phyloP scores from a whole-genome alignment of 2,797 vertebrate genomes.

The Lutjanus argentimaculatus region DNA sequence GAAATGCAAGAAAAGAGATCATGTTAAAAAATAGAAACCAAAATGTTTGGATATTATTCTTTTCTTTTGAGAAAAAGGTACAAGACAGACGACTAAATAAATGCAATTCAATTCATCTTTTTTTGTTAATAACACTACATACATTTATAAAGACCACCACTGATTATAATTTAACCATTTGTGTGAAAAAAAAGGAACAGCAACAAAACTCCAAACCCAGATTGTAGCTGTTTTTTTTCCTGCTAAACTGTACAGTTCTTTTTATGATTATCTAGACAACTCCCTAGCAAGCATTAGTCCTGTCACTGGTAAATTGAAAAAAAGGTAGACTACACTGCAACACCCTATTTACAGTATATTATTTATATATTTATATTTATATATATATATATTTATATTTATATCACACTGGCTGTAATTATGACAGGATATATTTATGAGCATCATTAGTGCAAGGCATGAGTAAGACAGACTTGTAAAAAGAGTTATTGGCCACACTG shows the following conservation, averaged over 20 bases:
- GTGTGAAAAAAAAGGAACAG: constrained; percentile 84
- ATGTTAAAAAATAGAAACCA: constrained; percentile 88
- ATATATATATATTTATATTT: constrained; percentile 85
- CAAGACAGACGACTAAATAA: constrained; percentile 85
- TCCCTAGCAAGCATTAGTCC: constrained; percentile 94
- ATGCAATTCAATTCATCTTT: constrained; percentile 80
- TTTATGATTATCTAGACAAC: constrained; percentile 90
- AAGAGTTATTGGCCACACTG: constrained; percentile 72
- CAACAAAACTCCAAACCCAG: constrained; percentile 85
- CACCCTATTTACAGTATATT: constrained; percentile 99
- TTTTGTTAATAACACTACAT: constrained; percentile 88
- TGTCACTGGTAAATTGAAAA: constrained; percentile 92
- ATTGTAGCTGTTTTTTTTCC: constrained; percentile 85
- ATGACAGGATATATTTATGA: constrained; percentile 93
- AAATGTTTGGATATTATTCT: constrained; percentile 62
- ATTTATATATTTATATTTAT: constrained; percentile 89
- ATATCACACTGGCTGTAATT: constrained; percentile 93
- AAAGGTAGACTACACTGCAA: constrained; percentile 93
- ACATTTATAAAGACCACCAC: constrained; percentile 93
- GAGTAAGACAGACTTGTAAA: constrained; percentile 82
- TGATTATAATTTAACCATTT: constrained; percentile 93
- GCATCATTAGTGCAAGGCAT: constrained; percentile 95
- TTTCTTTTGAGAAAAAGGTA: constrained; percentile 74
- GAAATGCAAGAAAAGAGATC: constrained; percentile 84
- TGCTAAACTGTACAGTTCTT: constrained; percentile 94